Base-by-base conservation (phyloP, 2,113 vertebrate species). In the Cinclus cinclus region DNA sequence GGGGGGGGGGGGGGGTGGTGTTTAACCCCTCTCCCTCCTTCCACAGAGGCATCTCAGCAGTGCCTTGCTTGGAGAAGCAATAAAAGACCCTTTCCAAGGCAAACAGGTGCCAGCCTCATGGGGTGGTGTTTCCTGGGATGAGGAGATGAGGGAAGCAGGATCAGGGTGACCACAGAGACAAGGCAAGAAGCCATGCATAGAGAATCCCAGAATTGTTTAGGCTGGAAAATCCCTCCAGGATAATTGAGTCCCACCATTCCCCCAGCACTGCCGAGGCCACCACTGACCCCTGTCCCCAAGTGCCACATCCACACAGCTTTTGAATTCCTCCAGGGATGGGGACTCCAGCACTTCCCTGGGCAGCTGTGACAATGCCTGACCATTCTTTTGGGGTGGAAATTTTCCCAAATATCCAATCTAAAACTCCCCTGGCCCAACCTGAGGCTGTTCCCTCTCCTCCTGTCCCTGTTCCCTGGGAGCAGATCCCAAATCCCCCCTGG, bases 361-460 rank as follows among this genome's bases (percentile, higher is more conserved):
- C 58, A 80, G 25, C 7, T 77, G 33, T 60, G 1, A 23, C 28
- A 46, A 1, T 3, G 33, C 33, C 6, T 22, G 46, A 16, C 9
- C 11, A 16, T 4, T 3, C 33, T 31, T 31, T 10, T 37, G 16
- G 13, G 4, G 11, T 31, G 14, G 19, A 33, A 52, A 30, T 1
- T n/a, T 52, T 20, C 19, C 37, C 8, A 0, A 2, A 52, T 52
- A 52, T n/a, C 37, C 60, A 28, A 16, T 0, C 1, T 17, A 0
- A 11, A 0, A 19, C 19, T 65, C 13, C 3, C 44, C 44, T n/a
- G 37, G 37, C 31, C 0, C 44, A 74, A 1, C 44, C 0, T 33
- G 59, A 50, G 50, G 44, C 22, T 0, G 0, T 74, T 81, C 11
- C 44, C 37, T 67, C 68, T 59, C 27, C 2, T 74, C 60, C 60